phyloP scores from a whole-genome alignment of 2,113 vertebrate species.

The Brevimyrus niger region DNA sequence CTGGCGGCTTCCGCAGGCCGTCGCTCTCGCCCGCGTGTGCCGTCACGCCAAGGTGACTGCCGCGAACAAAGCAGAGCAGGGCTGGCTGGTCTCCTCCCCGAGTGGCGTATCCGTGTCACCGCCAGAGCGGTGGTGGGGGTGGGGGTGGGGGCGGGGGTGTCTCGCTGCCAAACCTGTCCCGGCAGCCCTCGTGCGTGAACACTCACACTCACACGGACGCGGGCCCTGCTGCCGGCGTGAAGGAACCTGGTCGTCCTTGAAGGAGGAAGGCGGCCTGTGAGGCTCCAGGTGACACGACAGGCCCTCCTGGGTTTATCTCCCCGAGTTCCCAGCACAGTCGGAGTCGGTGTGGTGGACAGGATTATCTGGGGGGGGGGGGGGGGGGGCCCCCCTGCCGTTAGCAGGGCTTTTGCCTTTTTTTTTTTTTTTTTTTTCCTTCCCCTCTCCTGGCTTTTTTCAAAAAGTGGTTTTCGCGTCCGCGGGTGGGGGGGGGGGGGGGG shows the following conservation, averaged over 20 bases:
- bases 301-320: neutral
- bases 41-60: neutral
- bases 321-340: neutral
- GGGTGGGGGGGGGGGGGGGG: neutral
- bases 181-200: conserved; percentile 5
- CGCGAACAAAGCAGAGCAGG: neutral
- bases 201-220: neutral
- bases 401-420: too few relatives aligned
- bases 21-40: neutral
- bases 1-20: neutral
- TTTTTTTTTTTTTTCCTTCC: too few relatives aligned
- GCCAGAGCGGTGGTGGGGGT: too few relatives aligned
- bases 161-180: conserved; percentile 27
- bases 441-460: neutral
- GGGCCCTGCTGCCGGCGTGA: neutral
- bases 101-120: neutral
- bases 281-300: neutral
- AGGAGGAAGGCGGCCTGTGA: conserved; percentile 15
- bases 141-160: neutral
- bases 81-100: neutral
- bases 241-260: neutral
- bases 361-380: neutral
- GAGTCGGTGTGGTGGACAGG: neutral
- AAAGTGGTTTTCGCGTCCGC: neutral
- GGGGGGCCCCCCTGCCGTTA: too few relatives aligned